A percentile compares a stretch with the other conserved stretches of the same genome.
Conservation (phyloP, 30 jellyfish, hydroid and myxozoan genomes). For the Hydractinia echinata region DNA sequence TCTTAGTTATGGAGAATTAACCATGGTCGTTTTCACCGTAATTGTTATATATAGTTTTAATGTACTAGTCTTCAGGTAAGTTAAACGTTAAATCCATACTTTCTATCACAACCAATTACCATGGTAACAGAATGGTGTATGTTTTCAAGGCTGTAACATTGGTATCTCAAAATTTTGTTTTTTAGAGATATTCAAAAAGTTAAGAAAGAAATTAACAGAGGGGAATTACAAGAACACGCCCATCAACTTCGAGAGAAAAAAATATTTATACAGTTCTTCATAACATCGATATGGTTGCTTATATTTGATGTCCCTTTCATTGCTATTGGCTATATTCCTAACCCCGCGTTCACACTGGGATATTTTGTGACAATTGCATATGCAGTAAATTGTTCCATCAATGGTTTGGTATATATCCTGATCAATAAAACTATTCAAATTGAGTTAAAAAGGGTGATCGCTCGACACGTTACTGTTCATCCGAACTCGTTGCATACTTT, state of each 20-base stretch:
- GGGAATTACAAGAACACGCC: too few relatives aligned
- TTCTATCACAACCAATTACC: too few relatives aligned
- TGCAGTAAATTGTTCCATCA: slow-evolving; percentile 20
- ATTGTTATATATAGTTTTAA: not conserved
- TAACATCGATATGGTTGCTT: slow-evolving; percentile 8
- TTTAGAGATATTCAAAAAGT: too few relatives aligned
- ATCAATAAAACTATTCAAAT: not conserved
- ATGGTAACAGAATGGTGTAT: too few relatives aligned
- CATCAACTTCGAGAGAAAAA: not conserved
- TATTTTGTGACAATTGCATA: slow-evolving; percentile 4
- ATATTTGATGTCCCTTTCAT: slow-evolving; percentile 28
- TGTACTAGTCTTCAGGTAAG: slow-evolving; percentile 22
- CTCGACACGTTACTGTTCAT: not conserved
- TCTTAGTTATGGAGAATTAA: slow-evolving; percentile 4
- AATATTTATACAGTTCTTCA: slow-evolving; percentile 24
- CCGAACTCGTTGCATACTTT: too few relatives aligned
- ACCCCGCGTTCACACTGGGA: slow-evolving; percentile 4
- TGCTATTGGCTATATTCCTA: not conserved
- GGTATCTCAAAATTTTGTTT: too few relatives aligned
- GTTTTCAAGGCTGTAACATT: too few relatives aligned
- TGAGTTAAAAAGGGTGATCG: not conserved
- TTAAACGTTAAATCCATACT: not conserved
- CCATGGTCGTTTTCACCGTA: slow-evolving; percentile 1
- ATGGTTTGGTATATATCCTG: slow-evolving; percentile 3
- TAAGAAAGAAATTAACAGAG: too few relatives aligned